phyloP scores from a whole-genome alignment of 2,888 invertebrate genomes.

The Tridacna gigas region DNA sequence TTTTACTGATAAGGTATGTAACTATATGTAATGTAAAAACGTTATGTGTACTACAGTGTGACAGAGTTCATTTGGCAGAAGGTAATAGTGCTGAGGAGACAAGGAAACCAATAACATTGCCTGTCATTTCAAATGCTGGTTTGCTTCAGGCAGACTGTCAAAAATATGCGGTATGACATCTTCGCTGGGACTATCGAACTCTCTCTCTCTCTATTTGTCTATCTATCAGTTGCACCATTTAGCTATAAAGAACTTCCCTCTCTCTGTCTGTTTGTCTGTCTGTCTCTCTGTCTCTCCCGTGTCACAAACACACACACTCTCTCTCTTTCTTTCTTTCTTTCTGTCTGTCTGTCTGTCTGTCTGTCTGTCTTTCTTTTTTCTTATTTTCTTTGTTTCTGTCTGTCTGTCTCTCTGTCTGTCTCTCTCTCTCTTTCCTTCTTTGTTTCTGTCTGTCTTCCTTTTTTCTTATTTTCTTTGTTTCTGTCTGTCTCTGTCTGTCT shows the following conservation, averaged over 20 bases:
- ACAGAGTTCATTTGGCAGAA: too few relatives aligned
- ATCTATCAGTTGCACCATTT: too few relatives aligned
- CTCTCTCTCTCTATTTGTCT: neutral
- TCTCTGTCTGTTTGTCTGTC: neutral
- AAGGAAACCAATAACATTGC: too few relatives aligned
- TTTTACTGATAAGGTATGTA: too few relatives aligned
- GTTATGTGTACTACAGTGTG: too few relatives aligned
- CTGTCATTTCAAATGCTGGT: too few relatives aligned
- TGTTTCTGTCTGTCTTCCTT: constrained; percentile 21
- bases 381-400: neutral
- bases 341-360: neutral
- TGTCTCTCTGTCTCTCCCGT: neutral
- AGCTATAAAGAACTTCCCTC: too few relatives aligned
- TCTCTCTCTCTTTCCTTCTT: constrained; percentile 35
- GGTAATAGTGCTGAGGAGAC: too few relatives aligned
- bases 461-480: constrained; percentile 29
- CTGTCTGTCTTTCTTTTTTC: neutral
- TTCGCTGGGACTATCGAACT: too few relatives aligned
- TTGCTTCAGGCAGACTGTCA: too few relatives aligned
- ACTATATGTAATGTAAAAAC: too few relatives aligned
- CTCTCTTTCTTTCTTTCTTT: neutral
- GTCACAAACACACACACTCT: neutral
- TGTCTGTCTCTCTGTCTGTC: constrained; percentile 8
- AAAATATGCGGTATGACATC: too few relatives aligned
- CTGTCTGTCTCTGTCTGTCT: constrained; percentile 27